Evolutionary conservation across 2,113 vertebrate genomes (phyloP), one percentile per base, ranked within the genome.

Genomic region (Chionomys nivalis): DNA sequence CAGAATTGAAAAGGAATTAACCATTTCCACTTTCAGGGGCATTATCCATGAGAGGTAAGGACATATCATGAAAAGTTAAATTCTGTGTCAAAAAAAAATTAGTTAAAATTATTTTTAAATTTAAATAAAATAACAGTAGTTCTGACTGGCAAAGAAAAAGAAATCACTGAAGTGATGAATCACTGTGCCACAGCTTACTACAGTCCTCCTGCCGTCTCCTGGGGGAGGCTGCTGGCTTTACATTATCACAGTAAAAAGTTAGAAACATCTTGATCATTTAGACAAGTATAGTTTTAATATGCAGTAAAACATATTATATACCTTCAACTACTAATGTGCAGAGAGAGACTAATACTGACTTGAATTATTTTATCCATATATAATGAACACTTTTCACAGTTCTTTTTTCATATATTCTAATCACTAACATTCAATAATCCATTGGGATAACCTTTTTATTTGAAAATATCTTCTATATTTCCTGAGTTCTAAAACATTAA

Each of bases 81-180:
- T 89, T 94, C 83, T 85, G 36, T 49, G 24, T 75, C 28, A 70
- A 88, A 63, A 86, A 14, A 73, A 75, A 72, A 95, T 49, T 58
- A 55, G 55, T 58, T 58, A 55, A 55, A 58, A 58, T 21, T 58
- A 19, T 21, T 58, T 58, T 58, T 58, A 58, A 58, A 21, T 58
- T 58, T 58, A 21, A 58, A 58, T 77, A 89, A 23, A 83, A 58
- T 33, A 13, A 55, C 19, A 82, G 52, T 68, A 21, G 65, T 92
- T 95, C 87, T 75, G 92, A 85, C 47, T 78, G 85, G 52, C 13
- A 94, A 96, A 92, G 76, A 33, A 68, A 95, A 90, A 86, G 70
- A 90, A 86, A 61, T 52, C 13, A 92, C 7, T 79, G n/a, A 91
- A 65, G 31, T 61, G 65, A 92, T 61, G 19, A 92, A 90, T 86